A percentile compares a stretch with the other conserved stretches of the same genome.
These are phyloP conservation scores for Sitta europaea DNA, from an alignment of 2,113 vertebrate genomes.

Conservation along the genomic window DNA sequence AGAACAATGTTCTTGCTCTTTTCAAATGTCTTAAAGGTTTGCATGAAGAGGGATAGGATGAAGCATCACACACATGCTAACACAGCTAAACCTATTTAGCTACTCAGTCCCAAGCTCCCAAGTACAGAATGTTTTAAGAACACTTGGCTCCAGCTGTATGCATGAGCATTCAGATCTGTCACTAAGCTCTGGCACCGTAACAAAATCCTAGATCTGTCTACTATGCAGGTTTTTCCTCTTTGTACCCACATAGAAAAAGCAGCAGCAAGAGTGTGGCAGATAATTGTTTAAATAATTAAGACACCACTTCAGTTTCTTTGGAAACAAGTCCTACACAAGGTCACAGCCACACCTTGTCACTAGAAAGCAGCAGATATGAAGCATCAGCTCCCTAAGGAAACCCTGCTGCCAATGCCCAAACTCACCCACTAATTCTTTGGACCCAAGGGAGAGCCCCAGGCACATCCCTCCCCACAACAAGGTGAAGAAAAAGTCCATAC, in stretches of 20 bases:
- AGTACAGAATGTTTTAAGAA: neutral
- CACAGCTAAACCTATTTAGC: neutral
- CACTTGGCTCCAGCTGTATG: neutral
- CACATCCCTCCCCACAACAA: neutral
- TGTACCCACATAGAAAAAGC: neutral
- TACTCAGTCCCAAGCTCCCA: neutral
- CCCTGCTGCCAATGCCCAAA: neutral
- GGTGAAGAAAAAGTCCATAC: neutral
- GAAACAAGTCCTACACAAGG: neutral
- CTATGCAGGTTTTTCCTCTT: neutral
- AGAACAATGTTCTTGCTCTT: neutral
- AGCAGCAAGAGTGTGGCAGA: neutral
- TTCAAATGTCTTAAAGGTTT: neutral
- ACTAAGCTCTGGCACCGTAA: neutral
- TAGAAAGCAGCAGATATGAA: neutral
- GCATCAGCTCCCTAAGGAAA: neutral
- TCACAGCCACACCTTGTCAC: neutral
- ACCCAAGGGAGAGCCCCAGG: neutral
- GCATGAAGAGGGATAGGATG: neutral
- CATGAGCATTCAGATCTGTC: neutral
- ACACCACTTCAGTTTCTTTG: neutral
- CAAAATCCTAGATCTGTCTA: neutral
- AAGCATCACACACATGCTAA: neutral
- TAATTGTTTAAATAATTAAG: neutral
- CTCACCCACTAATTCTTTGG: neutral